These are phyloP conservation scores for Standfussiana lucernea DNA, from an alignment of 2,888 invertebrate species.

Conservation along the genomic window DNA sequence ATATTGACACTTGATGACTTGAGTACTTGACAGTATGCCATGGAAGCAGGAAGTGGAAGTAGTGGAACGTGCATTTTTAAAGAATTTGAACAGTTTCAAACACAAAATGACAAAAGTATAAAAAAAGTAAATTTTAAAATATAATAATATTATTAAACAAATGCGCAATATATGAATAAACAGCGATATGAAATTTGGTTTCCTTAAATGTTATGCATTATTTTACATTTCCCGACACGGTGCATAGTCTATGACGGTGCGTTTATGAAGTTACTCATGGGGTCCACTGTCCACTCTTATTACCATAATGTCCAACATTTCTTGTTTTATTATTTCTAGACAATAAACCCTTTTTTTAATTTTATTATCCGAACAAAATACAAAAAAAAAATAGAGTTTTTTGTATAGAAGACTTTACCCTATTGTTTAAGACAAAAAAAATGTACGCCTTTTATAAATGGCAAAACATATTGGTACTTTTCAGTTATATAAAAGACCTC, in stretches of 20 bases:
- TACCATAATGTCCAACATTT: no score
- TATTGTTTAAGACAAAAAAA: no score
- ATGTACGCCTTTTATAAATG: no score
- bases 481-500: no score
- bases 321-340: no score
- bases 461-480: no score
- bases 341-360: no score
- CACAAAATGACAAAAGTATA: background rate
- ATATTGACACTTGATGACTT: background rate
- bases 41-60: no score
- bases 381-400: no score
- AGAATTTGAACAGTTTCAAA: background rate
- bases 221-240: background rate
- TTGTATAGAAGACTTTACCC: no score
- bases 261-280: conserved; percentile 7
- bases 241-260: background rate
- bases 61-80: background rate
- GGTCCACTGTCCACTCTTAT: no score
- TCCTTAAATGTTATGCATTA: background rate
- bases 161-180: background rate
- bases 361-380: no score
- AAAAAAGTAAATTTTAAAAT: background rate
- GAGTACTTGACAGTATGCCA: background rate
- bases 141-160: background rate
- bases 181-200: background rate